Evolutionary conservation across 2,113 vertebrate genomes (phyloP), one percentile per base, ranked within the genome.

Genomic region (Tetraodon nigroviridis): DNA sequence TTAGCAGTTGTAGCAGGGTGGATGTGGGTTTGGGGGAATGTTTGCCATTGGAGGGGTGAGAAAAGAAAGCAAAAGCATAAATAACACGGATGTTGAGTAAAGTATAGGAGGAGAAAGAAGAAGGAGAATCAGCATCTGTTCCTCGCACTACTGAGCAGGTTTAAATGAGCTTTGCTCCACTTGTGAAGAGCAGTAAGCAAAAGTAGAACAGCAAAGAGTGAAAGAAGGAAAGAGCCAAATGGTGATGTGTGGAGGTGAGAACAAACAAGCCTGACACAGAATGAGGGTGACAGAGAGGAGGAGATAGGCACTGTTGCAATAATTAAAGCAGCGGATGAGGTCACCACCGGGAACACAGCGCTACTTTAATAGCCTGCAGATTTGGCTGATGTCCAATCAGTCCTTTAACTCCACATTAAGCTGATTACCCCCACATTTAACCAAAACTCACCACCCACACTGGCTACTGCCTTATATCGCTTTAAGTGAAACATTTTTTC

Each of bases 401-500:
- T 69, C 83, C 86, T 88, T 90, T 89, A 90, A 84, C 85, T 89
- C 87, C 82, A 80, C 86, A 88, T 87, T 89, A 91, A 90, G 86
- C 88, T 89, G 88, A 91, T 91, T 90, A 90, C 81, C 72, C 83
- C 73, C 80, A 86, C 87, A 86, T 86, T 87, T 84, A 84, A 85
- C 83, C 80, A 86, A 87, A 86, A 83, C 78, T 73, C 83, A 75
- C 84, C 72, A 51, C 81, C 81, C 80, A 78, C 78, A 64, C 66
- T 73, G 27, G 40, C 67, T 60, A 58, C 69, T 61, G 48, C 68
- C 74, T 84, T 75, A 86, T 84, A 81, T 82, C 77, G 69, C 82
- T 86, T 86, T 78, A 71, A 75, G 83, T 78, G 75, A 84, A 84
- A 76, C 73, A 81, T 72, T 83, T 79, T 74, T 46, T 46, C 44